Percentiles rank a stretch among this genome's conserved stretches.
Evolutionary conservation across 2,888 invertebrate species (phyloP).

Genomic region (Ornithoptera priamus): DNA sequence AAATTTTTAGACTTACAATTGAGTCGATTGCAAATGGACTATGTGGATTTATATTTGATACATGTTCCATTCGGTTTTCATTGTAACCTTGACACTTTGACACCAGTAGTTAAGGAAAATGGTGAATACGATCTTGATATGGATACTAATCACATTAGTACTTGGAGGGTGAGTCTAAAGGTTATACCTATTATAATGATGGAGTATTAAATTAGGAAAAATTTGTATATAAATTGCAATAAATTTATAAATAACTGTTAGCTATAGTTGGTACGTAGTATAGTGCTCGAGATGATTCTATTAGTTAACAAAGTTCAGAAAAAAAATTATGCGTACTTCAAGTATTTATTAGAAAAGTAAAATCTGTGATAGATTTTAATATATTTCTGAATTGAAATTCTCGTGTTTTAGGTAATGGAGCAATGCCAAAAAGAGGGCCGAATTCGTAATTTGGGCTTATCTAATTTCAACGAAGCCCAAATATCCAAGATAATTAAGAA

Average conservation of each 20-base stretch:
- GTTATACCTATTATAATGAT: not conserved
- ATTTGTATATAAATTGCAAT: not conserved
- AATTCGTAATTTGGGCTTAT: constrained; percentile 86
- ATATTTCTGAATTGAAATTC: not conserved
- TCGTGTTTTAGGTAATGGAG: constrained; percentile 84
- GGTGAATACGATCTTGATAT: constrained; percentile 82
- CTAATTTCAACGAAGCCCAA: constrained; percentile 88
- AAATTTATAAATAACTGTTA: not conserved
- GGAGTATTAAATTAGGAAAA: not conserved
- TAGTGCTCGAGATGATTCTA: not conserved
- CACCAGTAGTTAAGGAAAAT: constrained; percentile 78
- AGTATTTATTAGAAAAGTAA: not conserved
- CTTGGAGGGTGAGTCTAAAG: constrained; percentile 82
- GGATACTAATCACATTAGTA: constrained; percentile 82
- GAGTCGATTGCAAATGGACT: constrained; percentile 81
- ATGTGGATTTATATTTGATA: constrained; percentile 88
- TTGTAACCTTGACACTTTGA: constrained; percentile 75
- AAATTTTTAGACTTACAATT: constrained; percentile 84
- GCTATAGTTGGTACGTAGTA: not conserved
- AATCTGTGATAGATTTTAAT: not conserved
- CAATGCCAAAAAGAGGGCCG: constrained; percentile 82
- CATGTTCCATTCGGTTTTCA: constrained; percentile 87
- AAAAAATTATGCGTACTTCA: not conserved
- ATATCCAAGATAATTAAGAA: constrained; percentile 80
- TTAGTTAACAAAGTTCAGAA: not conserved